Conservation (phyloP, 2,888 invertebrate species). For the Parnassius mnemosyne region DNA sequence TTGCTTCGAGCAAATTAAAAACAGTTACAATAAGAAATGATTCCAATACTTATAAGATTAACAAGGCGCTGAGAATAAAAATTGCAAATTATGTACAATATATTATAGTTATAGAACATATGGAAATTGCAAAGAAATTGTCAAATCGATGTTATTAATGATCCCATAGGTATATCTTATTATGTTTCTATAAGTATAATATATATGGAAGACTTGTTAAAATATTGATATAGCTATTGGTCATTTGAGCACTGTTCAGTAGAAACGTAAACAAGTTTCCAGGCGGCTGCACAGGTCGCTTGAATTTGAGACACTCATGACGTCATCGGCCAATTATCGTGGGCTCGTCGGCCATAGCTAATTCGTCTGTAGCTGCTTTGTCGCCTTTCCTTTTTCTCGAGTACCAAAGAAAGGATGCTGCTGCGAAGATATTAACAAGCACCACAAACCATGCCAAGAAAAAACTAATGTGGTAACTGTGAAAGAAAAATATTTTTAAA, state of each 20-base stretch:
- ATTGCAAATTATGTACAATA: constrained; percentile 28
- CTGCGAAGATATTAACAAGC: constrained; percentile 83
- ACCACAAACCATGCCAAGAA: constrained; percentile 90
- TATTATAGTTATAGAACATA: constrained; percentile 9
- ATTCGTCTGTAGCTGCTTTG: constrained; percentile 89
- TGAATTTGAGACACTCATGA: constrained; percentile 39
- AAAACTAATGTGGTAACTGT: constrained; percentile 86
- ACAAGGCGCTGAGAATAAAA: constrained; percentile 45
- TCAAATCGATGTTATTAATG: constrained; percentile 22
- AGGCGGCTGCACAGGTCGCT: constrained; percentile 45
- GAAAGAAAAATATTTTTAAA: constrained; percentile 25
- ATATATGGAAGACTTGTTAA: constrained; percentile 64
- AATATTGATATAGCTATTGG: constrained; percentile 63
- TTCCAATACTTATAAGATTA: constrained; percentile 50
- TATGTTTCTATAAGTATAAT: constrained; percentile 38
- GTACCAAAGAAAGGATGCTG: constrained; percentile 87
- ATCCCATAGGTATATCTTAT: constrained; percentile 34
- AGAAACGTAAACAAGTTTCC: constrained; percentile 59
- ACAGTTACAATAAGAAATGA: constrained; percentile 45
- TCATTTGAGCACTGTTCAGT: constrained; percentile 78
- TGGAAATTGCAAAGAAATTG: constrained; percentile 15
- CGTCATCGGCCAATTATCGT: constrained; percentile 87
- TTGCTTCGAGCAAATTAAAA: constrained; percentile 48
- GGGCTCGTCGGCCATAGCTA: constrained; percentile 92
- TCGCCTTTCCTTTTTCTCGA: constrained; percentile 92